Conservation (phyloP, 2,888 invertebrate species). For the Habroteleia sp. region DNA sequence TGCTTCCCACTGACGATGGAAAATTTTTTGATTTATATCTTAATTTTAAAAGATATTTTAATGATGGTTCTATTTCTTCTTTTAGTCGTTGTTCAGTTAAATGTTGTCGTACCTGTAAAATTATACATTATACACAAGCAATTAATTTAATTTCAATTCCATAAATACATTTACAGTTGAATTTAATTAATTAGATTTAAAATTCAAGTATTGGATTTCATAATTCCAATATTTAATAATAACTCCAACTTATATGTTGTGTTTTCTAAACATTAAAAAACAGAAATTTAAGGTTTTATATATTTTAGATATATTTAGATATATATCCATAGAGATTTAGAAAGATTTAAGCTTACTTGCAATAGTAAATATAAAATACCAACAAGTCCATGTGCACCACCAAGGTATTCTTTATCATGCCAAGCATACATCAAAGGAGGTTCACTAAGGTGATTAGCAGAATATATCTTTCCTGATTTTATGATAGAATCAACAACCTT, state of each 20-base stretch:
- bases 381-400: conserved; percentile 93
- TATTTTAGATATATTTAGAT: too few species aligned
- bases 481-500: conserved; percentile 86
- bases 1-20: conserved; percentile 88
- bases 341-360: conserved; percentile 83
- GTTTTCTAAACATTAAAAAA: too few species aligned
- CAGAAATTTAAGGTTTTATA: too few species aligned
- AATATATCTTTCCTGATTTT: conserved; percentile 85
- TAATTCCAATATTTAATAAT: too few species aligned
- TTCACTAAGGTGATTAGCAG: conserved; percentile 82
- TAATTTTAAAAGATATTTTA: conserved; percentile 84
- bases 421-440: conserved; percentile 91
- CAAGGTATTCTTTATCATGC: conserved; percentile 93
- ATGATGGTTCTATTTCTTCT: conserved; percentile 84
- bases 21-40: conserved; percentile 87
- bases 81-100: conserved; percentile 83
- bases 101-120: conserved; percentile 82
- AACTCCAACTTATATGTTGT: too few species aligned
- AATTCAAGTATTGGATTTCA: too few species aligned
- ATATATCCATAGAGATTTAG: too few species aligned
- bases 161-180: too few species aligned
- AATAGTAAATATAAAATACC: conserved; percentile 93
- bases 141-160: too few species aligned
- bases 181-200: too few species aligned
- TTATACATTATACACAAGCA: too few species aligned